Evolutionary conservation across 2,797 vertebrate genomes (phyloP).

Genomic region (Antrozous pallidus): DNA sequence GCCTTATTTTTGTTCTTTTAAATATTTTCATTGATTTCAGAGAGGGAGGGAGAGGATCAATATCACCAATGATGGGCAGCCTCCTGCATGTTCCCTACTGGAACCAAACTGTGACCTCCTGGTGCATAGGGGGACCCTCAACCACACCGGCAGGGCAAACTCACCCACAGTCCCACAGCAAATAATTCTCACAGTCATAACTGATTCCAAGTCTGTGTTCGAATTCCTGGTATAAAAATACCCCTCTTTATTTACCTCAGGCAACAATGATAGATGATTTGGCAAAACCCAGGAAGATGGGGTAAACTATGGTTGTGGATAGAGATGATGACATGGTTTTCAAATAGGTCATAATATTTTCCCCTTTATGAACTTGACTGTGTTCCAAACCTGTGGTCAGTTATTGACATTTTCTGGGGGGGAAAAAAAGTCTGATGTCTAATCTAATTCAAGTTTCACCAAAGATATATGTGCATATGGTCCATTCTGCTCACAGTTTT

Average conservation of each 20-base stretch:
- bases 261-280: background rate
- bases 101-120: no score
- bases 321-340: background rate
- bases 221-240: background rate
- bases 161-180: background rate
- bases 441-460: background rate
- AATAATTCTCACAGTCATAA: background rate
- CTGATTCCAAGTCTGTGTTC: background rate
- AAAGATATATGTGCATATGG: background rate
- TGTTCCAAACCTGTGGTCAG: background rate
- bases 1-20: no score
- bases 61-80: no score
- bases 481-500: background rate
- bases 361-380: background rate
- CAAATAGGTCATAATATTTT: background rate
- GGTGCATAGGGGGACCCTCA: no score
- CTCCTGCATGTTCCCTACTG: no score
- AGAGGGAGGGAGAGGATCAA: no score
- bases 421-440: background rate
- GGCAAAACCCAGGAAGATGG: background rate
- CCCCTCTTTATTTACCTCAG: background rate
- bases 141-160: no score
- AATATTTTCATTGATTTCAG: no score
- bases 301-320: background rate
- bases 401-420: background rate